These are phyloP conservation scores for Entomobrya multifasciata DNA, from an alignment of 2,888 invertebrate species.

Conservation along the genomic window DNA sequence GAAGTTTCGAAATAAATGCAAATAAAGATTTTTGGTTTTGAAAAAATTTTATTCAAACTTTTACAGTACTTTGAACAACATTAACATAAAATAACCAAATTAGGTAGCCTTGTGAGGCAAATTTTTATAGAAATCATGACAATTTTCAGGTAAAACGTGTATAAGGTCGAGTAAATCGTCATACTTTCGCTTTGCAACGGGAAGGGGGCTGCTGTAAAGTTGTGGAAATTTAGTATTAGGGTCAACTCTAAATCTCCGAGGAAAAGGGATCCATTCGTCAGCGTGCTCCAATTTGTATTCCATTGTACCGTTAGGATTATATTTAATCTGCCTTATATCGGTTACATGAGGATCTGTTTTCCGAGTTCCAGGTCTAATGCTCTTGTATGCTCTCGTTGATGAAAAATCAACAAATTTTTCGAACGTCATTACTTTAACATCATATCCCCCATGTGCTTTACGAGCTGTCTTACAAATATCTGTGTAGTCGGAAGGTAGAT, in stretches of 20 bases:
- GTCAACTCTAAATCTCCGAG: constrained; percentile 2
- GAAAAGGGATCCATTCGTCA: constrained; percentile 68
- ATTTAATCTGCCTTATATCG: constrained; percentile 72
- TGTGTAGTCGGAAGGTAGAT: neutral
- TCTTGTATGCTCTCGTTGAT: constrained; percentile 8
- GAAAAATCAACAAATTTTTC: constrained; percentile 71
- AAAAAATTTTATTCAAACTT: too few relatives aligned
- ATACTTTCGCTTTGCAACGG: constrained; percentile 71
- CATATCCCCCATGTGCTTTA: too few relatives aligned
- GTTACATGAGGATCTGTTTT: constrained; percentile 75
- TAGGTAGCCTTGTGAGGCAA: too few relatives aligned
- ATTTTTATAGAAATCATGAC: constrained; percentile 74
- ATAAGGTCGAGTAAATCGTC: constrained; percentile 75
- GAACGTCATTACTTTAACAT: too few relatives aligned
- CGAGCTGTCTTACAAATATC: neutral
- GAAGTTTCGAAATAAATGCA: too few relatives aligned
- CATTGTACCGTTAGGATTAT: constrained; percentile 68
- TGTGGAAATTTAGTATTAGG: neutral
- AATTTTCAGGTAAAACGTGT: constrained; percentile 63
- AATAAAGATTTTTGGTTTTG: too few relatives aligned
- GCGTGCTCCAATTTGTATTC: constrained; percentile 67
- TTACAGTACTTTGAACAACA: too few relatives aligned
- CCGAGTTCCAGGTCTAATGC: constrained; percentile 77
- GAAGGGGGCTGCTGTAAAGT: constrained; percentile 29
- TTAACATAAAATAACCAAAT: too few relatives aligned